These are phyloP conservation scores for Lonchura striata DNA, from an alignment of 2,113 vertebrate species.

Conservation along the genomic window DNA sequence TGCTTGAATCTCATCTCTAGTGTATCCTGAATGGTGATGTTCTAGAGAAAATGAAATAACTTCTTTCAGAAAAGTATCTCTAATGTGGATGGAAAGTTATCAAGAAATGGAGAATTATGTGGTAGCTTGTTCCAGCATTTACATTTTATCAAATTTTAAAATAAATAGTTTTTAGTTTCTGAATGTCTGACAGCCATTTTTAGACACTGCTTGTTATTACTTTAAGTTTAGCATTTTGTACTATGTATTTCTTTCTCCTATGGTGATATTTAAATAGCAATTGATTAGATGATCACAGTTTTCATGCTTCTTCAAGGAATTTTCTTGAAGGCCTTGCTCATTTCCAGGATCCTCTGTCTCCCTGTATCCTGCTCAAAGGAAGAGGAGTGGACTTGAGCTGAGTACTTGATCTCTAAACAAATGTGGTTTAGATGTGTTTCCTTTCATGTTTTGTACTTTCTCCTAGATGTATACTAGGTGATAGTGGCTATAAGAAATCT, in stretches of 20 bases:
- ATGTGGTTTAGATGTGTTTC: background rate
- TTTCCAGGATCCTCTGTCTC: background rate
- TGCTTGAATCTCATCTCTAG: background rate
- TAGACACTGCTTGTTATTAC: background rate
- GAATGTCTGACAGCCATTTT: background rate
- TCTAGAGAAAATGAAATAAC: background rate
- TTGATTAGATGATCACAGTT: background rate
- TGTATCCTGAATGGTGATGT: background rate
- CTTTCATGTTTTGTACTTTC: background rate
- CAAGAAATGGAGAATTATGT: background rate
- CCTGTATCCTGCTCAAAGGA: background rate
- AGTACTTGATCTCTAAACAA: background rate
- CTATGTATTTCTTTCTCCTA: accelerated
- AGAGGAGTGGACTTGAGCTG: background rate
- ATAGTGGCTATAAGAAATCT: background rate
- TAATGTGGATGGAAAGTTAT: background rate
- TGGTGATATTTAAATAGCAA: background rate
- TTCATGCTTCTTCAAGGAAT: background rate
- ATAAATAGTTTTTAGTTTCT: background rate
- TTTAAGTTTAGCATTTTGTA: background rate
- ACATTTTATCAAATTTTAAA: background rate
- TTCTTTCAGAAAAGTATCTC: background rate
- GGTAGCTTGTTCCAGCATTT: background rate
- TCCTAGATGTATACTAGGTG: background rate
- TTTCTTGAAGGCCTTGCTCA: background rate